Evolutionary conservation across 2,113 vertebrate genomes (phyloP).

Genomic region (Misgurnus mizolepis): DNA sequence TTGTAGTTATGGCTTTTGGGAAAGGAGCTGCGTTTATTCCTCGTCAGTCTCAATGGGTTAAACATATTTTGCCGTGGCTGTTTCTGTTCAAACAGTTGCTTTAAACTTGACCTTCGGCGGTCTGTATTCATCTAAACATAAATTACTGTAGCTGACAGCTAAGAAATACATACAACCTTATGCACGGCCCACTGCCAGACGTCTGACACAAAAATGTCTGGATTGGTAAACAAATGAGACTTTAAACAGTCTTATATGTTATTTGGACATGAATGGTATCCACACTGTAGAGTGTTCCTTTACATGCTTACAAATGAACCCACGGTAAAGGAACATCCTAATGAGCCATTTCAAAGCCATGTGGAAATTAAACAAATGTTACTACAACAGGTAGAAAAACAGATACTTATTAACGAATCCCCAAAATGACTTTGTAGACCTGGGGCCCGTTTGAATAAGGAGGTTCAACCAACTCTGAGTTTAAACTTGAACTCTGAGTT

Average conservation of each 20-base stretch:
- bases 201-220: background rate
- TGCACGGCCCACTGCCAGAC: background rate
- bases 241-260: background rate
- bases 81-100: slow-evolving; percentile 44
- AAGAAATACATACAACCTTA: background rate
- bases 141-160: slow-evolving; percentile 30
- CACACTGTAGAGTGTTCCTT: background rate
- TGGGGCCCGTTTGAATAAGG: too few relatives aligned
- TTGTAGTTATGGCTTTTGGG: slow-evolving; percentile 2
- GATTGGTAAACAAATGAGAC: background rate
- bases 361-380: too few relatives aligned
- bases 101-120: slow-evolving; percentile 41
- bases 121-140: slow-evolving; percentile 25
- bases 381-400: too few relatives aligned
- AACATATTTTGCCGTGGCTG: slow-evolving; percentile 31
- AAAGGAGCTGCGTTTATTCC: background rate
- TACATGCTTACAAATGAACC: background rate
- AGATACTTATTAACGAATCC: too few relatives aligned
- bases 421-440: too few relatives aligned
- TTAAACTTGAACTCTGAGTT: too few relatives aligned
- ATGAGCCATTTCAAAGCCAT: too few relatives aligned
- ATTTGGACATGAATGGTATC: background rate
- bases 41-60: slow-evolving; percentile 26
- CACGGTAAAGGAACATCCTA: background rate
- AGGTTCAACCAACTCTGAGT: too few relatives aligned